Conservation (phyloP, 2,113 vertebrate species). For the Zingel zingel region DNA sequence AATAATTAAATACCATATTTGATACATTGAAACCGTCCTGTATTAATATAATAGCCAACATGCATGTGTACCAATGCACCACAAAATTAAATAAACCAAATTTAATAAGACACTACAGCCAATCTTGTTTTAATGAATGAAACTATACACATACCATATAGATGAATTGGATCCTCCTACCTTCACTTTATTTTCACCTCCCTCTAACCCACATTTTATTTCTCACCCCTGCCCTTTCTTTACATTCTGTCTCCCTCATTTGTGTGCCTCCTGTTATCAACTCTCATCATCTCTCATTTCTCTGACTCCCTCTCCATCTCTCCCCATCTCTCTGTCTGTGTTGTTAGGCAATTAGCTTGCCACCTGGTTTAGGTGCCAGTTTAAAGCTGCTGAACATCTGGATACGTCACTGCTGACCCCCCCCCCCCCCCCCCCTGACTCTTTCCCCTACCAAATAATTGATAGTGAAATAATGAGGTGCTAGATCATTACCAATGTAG, state of each 20-base stretch:
- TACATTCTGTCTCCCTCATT: not conserved
- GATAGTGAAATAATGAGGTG: conserved; percentile 58
- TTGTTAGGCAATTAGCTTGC: conserved; percentile 25
- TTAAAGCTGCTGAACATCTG: conserved; percentile 60
- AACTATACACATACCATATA: too few relatives aligned
- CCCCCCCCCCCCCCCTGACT: too few relatives aligned
- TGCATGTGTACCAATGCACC: not conserved
- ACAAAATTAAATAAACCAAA: not conserved
- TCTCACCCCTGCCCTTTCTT: not conserved
- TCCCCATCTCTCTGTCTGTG: not conserved
- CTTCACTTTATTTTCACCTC: not conserved
- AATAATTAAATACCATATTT: not conserved
- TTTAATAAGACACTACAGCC: not conserved
- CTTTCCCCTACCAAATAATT: conserved; percentile 39
- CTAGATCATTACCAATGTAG: conserved; percentile 8
- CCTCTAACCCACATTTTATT: not conserved
- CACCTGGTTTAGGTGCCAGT: conserved; percentile 24
- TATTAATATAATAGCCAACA: not conserved
- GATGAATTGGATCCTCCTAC: not conserved
- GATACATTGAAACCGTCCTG: not conserved
- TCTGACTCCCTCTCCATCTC: not conserved
- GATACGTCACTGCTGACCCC: conserved; percentile 56
- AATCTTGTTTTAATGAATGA: not conserved
- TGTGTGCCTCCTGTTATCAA: not conserved
- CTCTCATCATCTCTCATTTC: not conserved